These are phyloP conservation scores for Microchrysa polita DNA, from an alignment of 2,888 invertebrate species.

Conservation along the genomic window DNA sequence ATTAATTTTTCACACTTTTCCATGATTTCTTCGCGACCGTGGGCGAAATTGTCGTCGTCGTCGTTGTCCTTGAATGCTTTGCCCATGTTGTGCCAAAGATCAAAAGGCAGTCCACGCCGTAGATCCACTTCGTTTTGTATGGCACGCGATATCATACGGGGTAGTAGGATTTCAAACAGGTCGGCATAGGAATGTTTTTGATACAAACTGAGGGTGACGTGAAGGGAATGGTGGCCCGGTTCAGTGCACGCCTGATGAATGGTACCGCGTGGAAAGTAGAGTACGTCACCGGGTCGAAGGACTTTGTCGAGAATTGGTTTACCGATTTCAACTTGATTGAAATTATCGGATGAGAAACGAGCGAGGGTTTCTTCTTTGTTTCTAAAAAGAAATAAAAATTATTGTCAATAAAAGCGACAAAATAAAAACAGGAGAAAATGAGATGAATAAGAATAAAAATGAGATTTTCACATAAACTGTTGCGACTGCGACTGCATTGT, in stretches of 20 bases:
- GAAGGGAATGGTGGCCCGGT: conserved; percentile 85
- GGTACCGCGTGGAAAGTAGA: conserved; percentile 92
- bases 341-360: conserved; percentile 84
- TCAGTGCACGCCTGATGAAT: conserved; percentile 87
- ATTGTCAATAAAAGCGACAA: not conserved
- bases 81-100: conserved; percentile 81
- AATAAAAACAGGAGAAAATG: conserved; percentile 13
- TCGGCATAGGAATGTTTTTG: conserved; percentile 92
- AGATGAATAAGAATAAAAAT: too few relatives aligned
- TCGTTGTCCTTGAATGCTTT: conserved; percentile 69
- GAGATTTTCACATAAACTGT: too few relatives aligned
- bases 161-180: conserved; percentile 82
- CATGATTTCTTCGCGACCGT: conserved; percentile 66
- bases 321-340: conserved; percentile 77
- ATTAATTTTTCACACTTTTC: conserved; percentile 69
- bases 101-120: conserved; percentile 80
- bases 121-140: conserved; percentile 76
- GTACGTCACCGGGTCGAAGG: conserved; percentile 85
- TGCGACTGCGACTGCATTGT: too few relatives aligned
- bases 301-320: conserved; percentile 81
- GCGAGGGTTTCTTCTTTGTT: conserved; percentile 76
- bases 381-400: conserved; percentile 51
- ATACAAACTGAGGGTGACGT: conserved; percentile 92
- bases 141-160: conserved; percentile 78
- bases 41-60: conserved; percentile 61